A percentile compares a stretch with the other conserved stretches of the same genome.
Conservation (phyloP, 2,888 invertebrate species). For the Cantharis rufa region DNA sequence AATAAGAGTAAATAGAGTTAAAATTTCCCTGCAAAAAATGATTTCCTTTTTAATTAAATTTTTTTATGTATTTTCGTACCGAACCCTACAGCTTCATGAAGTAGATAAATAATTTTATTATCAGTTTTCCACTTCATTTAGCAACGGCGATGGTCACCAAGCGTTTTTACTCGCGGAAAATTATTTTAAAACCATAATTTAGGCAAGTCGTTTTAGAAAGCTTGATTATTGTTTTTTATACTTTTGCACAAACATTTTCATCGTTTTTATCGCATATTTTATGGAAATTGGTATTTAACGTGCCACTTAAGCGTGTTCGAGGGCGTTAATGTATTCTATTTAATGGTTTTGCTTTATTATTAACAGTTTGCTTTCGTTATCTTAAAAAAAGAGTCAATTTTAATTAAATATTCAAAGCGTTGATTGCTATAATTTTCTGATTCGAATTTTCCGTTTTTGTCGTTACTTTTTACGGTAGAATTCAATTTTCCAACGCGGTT, state of each 20-base stretch:
- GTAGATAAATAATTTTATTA: background rate
- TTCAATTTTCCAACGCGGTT: background rate
- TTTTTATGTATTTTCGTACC: background rate
- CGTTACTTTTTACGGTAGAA: background rate
- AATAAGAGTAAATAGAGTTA: background rate
- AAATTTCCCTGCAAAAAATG: background rate
- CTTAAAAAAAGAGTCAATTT: background rate
- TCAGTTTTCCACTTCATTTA: background rate
- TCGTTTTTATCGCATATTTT: slow-evolving; percentile 9
- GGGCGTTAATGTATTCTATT: slow-evolving; percentile 20
- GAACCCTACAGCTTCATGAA: background rate
- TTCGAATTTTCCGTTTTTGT: background rate
- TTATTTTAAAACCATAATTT: background rate
- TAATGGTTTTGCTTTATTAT: slow-evolving; percentile 6
- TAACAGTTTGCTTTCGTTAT: background rate
- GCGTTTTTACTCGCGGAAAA: background rate
- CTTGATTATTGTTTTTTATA: slow-evolving; percentile 5
- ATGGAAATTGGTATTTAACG: slow-evolving; percentile 16
- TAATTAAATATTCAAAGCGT: background rate
- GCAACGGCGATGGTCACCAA: background rate
- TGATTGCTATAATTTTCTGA: background rate
- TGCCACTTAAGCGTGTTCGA: slow-evolving; percentile 12
- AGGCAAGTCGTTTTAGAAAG: background rate
- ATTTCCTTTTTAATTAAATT: background rate
- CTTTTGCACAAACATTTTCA: slow-evolving; percentile 6